phyloP scores from a whole-genome alignment of 2,797 vertebrate species.

The Pangasius krempfi region DNA sequence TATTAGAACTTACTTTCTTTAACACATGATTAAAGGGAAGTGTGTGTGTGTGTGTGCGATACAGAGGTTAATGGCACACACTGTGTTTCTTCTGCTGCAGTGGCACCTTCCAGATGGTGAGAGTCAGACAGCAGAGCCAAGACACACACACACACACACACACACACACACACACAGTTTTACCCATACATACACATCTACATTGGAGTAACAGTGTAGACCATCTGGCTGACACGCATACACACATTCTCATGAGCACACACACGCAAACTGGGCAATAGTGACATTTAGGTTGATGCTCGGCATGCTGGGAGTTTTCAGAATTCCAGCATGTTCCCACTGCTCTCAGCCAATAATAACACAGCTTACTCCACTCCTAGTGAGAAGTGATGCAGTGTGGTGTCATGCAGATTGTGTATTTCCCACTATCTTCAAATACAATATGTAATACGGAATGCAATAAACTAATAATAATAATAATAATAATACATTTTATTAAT shows the following conservation, averaged over 20 bases:
- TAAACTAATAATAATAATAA: neutral
- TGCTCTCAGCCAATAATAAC: neutral
- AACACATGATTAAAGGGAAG: neutral
- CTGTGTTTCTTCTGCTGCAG: conserved; percentile 11
- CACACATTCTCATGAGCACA: conserved; percentile 13
- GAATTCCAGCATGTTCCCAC: neutral
- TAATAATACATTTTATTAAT: neutral
- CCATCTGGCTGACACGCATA: conserved; percentile 14
- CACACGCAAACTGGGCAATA: neutral
- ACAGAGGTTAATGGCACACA: conserved; percentile 27
- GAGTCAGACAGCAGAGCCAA: conserved; percentile 15
- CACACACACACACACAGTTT: neutral
- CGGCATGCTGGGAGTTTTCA: neutral
- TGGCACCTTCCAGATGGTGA: conserved; percentile 32
- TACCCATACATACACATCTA: neutral
- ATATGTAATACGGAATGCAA: neutral
- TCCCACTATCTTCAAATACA: neutral
- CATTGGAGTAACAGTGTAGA: neutral
- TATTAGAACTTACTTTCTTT: neutral
- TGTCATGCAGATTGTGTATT: neutral
- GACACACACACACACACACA: neutral
- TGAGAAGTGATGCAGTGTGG: neutral
- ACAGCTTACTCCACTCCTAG: neutral
- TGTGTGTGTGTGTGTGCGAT: conserved; percentile 3
- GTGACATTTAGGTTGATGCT: conserved; percentile 15